Conservation (phyloP, 2,888 invertebrate species). For the Cephus pygmeus region DNA sequence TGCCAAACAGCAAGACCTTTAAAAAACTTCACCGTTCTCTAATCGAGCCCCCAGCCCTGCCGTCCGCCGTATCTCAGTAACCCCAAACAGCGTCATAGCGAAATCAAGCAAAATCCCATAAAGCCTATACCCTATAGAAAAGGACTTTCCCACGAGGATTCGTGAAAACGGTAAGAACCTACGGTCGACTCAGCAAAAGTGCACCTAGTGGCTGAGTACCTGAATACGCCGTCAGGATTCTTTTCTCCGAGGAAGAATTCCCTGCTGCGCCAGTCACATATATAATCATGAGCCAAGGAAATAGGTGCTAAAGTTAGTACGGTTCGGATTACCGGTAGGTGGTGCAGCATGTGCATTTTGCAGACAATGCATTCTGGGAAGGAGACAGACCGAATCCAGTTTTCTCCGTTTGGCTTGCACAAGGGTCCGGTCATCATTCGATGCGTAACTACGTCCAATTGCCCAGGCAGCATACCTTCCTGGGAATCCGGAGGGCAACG, state of each 20-base stretch:
- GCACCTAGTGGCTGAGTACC: neutral
- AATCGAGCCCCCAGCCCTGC: neutral
- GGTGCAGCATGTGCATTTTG: slow-evolving; percentile 31
- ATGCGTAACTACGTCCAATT: slow-evolving; percentile 57
- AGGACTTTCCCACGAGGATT: neutral
- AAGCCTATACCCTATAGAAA: neutral
- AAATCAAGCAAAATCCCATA: neutral
- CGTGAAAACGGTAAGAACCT: neutral
- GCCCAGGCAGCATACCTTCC: slow-evolving; percentile 35
- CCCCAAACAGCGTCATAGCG: neutral
- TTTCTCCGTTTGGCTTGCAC: slow-evolving; percentile 36
- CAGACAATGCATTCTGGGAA: slow-evolving; percentile 41
- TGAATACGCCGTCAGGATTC: neutral
- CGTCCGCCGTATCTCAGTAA: neutral
- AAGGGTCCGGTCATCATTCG: slow-evolving; percentile 34
- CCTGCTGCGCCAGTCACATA: neutral
- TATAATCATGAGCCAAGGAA: neutral
- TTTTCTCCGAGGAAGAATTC: neutral
- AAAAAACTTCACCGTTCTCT: neutral
- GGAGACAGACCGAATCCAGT: slow-evolving; percentile 41
- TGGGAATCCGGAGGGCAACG: slow-evolving; percentile 33
- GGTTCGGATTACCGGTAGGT: neutral
- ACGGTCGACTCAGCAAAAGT: neutral
- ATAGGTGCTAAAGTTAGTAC: neutral
- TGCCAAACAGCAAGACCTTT: neutral